Evolutionary conservation across 2,113 vertebrate genomes (phyloP).

Genomic region (Echinops telfairi): DNA sequence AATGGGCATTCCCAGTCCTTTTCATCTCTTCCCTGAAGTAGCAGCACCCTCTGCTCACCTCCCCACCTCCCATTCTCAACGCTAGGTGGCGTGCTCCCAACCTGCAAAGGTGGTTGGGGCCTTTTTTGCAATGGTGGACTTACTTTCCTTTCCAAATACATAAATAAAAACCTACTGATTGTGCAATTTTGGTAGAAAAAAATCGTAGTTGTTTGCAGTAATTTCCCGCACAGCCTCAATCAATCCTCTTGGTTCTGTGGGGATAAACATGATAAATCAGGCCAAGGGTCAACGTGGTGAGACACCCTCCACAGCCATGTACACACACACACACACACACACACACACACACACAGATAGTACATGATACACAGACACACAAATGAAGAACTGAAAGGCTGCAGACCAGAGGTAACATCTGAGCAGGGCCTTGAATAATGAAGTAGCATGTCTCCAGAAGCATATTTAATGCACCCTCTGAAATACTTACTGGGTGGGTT

Average conservation of each 20-base stretch:
- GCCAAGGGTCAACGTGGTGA: too few species aligned
- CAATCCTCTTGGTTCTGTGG: not conserved
- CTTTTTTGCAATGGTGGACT: not conserved
- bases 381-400: not conserved
- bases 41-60: too few species aligned
- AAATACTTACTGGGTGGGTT: not conserved
- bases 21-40: too few species aligned
- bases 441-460: slow-evolving; percentile 16
- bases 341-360: rapidly evolving
- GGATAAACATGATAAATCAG: not conserved
- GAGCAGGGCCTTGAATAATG: not conserved
- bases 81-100: not conserved
- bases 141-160: slow-evolving; percentile 9
- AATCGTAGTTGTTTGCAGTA: not conserved
- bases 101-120: not conserved
- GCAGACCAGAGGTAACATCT: not conserved
- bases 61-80: not conserved
- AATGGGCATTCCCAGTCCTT: too few species aligned
- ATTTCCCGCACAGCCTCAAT: not conserved
- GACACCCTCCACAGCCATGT: not conserved
- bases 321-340: not conserved
- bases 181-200: slow-evolving; percentile 27
- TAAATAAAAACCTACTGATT: slow-evolving; percentile 3
- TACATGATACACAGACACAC: rapidly evolving
- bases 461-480: not conserved